Percentiles rank a stretch among this genome's conserved stretches.
phyloP scores from a whole-genome alignment of 64 coral and sea anemone species.

The Platygyra sinensis region DNA sequence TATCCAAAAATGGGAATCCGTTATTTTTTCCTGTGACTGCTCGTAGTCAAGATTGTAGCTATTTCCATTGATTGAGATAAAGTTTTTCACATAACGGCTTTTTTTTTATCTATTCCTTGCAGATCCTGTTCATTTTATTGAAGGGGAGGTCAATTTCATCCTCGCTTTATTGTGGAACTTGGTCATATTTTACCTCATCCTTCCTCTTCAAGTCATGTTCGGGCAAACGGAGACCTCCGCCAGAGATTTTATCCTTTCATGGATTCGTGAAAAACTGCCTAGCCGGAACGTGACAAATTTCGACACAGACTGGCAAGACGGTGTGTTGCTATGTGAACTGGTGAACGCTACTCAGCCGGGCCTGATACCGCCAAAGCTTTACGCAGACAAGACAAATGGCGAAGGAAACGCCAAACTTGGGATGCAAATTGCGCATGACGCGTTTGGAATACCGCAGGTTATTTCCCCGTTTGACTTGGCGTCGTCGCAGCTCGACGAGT shows the following conservation, averaged over 20 bases:
- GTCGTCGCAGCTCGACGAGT: slow-evolving; percentile 78
- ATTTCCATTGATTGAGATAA: too few relatives aligned
- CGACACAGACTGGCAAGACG: slow-evolving; percentile 91
- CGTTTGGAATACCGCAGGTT: slow-evolving; percentile 92
- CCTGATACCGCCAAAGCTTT: slow-evolving; percentile 68
- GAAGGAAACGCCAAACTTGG: slow-evolving; percentile 88
- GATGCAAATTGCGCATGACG: slow-evolving; percentile 89
- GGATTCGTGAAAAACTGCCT: slow-evolving; percentile 88
- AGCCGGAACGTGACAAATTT: slow-evolving; percentile 80
- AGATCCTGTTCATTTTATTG: slow-evolving; percentile 57
- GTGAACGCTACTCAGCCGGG: slow-evolving; percentile 85
- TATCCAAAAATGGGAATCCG: too few relatives aligned
- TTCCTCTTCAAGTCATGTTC: slow-evolving; percentile 70
- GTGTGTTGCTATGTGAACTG: slow-evolving; percentile 85
- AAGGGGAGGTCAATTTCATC: slow-evolving; percentile 56
- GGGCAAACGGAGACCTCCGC: slow-evolving; percentile 74
- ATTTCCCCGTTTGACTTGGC: slow-evolving; percentile 91
- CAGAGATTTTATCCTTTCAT: slow-evolving; percentile 76
- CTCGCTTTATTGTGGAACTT: slow-evolving; percentile 79
- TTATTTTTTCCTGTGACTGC: too few relatives aligned
- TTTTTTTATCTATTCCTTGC: slow-evolving; percentile 31
- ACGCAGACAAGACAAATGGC: slow-evolving; percentile 67
- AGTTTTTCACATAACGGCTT: background rate
- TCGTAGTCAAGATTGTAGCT: too few relatives aligned
- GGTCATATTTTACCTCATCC: slow-evolving; percentile 69